Evolutionary conservation across 2,797 vertebrate genomes (phyloP), one percentile per base, ranked within the genome.

Genomic region (Alcedo quadribrachys): DNA sequence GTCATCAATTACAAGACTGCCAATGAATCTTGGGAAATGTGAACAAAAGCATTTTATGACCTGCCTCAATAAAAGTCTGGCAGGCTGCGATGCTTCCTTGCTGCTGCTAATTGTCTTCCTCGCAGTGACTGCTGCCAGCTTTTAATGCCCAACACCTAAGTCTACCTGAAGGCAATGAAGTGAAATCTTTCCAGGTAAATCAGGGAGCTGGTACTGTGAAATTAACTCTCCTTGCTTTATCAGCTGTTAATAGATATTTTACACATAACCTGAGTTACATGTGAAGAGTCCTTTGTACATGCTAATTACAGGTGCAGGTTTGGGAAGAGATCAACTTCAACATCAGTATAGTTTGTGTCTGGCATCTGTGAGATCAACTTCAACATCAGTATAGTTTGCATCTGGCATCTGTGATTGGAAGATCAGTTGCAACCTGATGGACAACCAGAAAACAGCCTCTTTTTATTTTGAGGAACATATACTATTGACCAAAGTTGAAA

Each of bases 1-100:
- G 46, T 42, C 89, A 91, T 93, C 91, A 93, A 88, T 93, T 94
- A 80, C 79, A 70, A 85, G 67, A 51, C 73, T 93, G 94, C 45
- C 81, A 90, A 85, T 89, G 87, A 87, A 88, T 87, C 67, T 81
- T 76, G 77, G 90, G 81, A 94, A 95, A 94, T 73, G 81, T 93
- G 87, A 90, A 65, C 92, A 94, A 91, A 94, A 92, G 46, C 74
- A 28, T 96, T 96, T 92, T 94, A 92, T 73, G 70, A 74, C 63
- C 63, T 20, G 68, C 62, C 73, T 95, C 83, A 65, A 21, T 80
- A 74, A 58, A 93, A 92, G 81, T 89, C 92, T 93, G 93, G 61
- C 80, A 92, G 94, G 80, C 94, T 95, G 93, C 4, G 8, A 42
- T 27, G 76, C 80, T 96, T 95, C 92, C 94, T 96, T 42, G 33